Conservation (phyloP, 2,113 vertebrate species). For the Bos taurus region DNA sequence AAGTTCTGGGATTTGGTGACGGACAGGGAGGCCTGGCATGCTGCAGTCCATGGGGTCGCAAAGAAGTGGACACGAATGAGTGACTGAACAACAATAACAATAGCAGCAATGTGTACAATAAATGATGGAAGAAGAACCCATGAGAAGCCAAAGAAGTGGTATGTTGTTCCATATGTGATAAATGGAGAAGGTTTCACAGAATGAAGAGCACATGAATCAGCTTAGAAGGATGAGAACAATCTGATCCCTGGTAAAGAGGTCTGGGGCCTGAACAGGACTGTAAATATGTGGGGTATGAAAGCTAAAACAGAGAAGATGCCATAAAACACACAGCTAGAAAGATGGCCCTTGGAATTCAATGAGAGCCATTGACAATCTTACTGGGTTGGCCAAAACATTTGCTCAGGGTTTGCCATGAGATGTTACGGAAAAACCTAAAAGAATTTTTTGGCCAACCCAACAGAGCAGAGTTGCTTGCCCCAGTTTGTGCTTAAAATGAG, state of each 20-base stretch:
- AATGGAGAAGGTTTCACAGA: rapidly evolving
- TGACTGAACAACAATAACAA: not conserved
- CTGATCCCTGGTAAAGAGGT: rapidly evolving
- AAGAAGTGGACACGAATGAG: rapidly evolving
- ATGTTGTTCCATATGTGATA: not conserved
- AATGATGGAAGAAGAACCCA: not conserved
- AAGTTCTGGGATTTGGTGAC: not conserved
- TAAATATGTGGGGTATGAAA: rapidly evolving
- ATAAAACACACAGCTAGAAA: rapidly evolving
- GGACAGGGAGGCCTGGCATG: not conserved
- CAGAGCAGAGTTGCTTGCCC: not conserved
- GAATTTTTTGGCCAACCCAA: not conserved
- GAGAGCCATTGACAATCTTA: rapidly evolving
- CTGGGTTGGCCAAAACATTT: not conserved
- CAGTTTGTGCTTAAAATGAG: not conserved
- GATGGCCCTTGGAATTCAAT: rapidly evolving
- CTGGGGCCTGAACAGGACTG: rapidly evolving
- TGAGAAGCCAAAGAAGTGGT: not conserved
- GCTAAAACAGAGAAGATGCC: rapidly evolving
- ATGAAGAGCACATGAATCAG: rapidly evolving
- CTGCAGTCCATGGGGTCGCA: not conserved
- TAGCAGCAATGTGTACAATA: rapidly evolving
- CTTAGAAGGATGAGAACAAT: not conserved
- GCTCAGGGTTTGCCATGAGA: not conserved
- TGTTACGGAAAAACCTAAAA: not conserved